These are phyloP conservation scores for Strigamia transsilvanica DNA, from an alignment of 2,888 invertebrate genomes.

Conservation along the genomic window DNA sequence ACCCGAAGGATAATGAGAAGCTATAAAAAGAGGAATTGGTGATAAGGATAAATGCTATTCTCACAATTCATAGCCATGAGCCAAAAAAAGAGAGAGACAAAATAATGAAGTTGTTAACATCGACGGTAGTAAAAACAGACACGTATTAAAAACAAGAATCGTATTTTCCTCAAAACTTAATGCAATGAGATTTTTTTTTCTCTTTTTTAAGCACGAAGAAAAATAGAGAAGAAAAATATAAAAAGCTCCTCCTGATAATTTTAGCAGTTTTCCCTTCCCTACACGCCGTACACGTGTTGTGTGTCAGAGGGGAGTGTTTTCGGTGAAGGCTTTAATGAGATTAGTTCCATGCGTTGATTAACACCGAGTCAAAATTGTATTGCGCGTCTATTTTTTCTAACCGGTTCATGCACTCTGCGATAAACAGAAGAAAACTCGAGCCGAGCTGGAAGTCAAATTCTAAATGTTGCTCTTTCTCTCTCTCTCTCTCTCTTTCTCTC, in stretches of 20 bases:
- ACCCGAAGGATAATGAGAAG: conserved; percentile 48
- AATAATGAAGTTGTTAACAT: conserved; percentile 47
- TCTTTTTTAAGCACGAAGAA: not conserved
- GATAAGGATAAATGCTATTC: conserved; percentile 33
- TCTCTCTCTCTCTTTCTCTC: not conserved
- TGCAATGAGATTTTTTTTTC: conserved; percentile 10
- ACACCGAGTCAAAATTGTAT: conserved; percentile 17
- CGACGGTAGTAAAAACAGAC: conserved; percentile 39
- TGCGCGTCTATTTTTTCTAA: conserved; percentile 25
- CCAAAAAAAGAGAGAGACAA: conserved; percentile 7
- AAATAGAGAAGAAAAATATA: not conserved
- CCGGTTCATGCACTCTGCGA: not conserved
- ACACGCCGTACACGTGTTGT: conserved; percentile 19
- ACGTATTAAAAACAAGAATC: conserved; percentile 19
- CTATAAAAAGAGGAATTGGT: conserved; percentile 47
- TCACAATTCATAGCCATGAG: conserved; percentile 43
- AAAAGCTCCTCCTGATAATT: conserved; percentile 40
- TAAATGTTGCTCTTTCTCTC: not conserved
- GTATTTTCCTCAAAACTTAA: conserved; percentile 29
- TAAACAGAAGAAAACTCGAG: not conserved
- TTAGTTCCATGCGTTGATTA: conserved; percentile 49
- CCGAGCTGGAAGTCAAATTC: not conserved
- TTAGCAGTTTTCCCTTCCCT: conserved; percentile 35
- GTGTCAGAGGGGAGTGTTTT: conserved; percentile 49
- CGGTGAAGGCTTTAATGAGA: conserved; percentile 38